These are phyloP conservation scores for Stenurella melanura DNA, from an alignment of 2,888 invertebrate genomes.

Conservation along the genomic window DNA sequence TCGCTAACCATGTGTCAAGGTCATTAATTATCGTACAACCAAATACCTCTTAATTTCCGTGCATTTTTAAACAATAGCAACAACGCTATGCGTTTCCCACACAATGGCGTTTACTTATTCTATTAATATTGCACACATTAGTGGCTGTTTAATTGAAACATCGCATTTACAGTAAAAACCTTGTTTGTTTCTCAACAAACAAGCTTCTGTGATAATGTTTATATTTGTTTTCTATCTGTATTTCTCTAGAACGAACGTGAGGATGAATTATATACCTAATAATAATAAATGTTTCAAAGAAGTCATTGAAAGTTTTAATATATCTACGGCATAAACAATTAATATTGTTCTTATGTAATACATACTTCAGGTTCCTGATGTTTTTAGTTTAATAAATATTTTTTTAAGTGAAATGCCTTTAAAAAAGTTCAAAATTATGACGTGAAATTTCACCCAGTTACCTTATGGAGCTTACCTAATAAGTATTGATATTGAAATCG, in stretches of 20 bases:
- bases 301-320: constrained; percentile 1
- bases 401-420: too few species aligned
- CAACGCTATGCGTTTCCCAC: neutral
- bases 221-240: constrained; percentile 1
- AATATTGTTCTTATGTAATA: neutral
- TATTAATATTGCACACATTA: constrained; percentile 1
- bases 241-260: neutral
- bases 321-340: neutral
- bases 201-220: neutral
- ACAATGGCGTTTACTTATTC: neutral
- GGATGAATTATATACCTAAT: too few species aligned
- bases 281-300: constrained; percentile 16
- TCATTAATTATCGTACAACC: neutral
- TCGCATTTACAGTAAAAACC: neutral
- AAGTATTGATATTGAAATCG: too few species aligned
- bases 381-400: too few species aligned
- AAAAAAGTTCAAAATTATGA: too few species aligned
- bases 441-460: too few species aligned
- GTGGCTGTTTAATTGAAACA: constrained; percentile 3
- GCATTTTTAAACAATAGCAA: constrained; percentile 10
- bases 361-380: too few species aligned
- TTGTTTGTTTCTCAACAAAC: neutral
- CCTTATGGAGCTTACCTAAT: too few species aligned
- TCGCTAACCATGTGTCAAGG: constrained; percentile 24
- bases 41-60: constrained; percentile 1